These are phyloP conservation scores for Hydrolagus colliei DNA, from an alignment of 2,797 vertebrate species.

Conservation along the genomic window DNA sequence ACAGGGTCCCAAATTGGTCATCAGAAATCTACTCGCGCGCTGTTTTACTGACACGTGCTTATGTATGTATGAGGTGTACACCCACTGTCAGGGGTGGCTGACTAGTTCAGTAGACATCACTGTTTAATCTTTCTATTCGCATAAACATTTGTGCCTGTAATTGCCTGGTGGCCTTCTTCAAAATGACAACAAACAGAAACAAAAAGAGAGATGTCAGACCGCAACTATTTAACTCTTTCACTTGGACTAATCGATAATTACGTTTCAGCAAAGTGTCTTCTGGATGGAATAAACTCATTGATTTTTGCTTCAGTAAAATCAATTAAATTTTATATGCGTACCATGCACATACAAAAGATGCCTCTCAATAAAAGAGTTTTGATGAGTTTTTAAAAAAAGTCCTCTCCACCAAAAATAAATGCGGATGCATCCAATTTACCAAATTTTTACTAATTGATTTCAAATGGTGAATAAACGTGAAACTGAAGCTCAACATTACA, in stretches of 20 bases:
- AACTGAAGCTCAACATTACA: not conserved
- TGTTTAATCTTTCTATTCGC: not conserved
- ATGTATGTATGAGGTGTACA: not conserved
- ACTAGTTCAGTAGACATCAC: not conserved
- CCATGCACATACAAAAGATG: not conserved
- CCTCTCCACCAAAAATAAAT: not conserved
- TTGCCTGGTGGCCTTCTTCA: not conserved
- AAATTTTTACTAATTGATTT: not conserved
- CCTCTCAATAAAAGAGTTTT: not conserved
- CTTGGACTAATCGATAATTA: slow-evolving; percentile 4
- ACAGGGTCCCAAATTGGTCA: not conserved
- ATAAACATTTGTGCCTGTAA: slow-evolving; percentile 15
- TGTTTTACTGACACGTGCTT: not conserved
- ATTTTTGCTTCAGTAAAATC: slow-evolving; percentile 23
- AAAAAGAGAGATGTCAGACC: not conserved
- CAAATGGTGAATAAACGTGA: not conserved
- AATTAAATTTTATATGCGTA: not conserved
- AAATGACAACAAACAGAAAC: slow-evolving; percentile 8
- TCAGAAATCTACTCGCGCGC: not conserved
- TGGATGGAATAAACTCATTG: slow-evolving; percentile 8
- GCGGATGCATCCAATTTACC: not conserved
- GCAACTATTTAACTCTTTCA: slow-evolving; percentile 28
- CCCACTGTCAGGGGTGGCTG: not conserved
- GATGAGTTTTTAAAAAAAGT: not conserved
- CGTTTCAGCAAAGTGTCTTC: slow-evolving; percentile 23